Conservation (phyloP, 2,888 invertebrate genomes). For the Polymixis flavicincta region DNA sequence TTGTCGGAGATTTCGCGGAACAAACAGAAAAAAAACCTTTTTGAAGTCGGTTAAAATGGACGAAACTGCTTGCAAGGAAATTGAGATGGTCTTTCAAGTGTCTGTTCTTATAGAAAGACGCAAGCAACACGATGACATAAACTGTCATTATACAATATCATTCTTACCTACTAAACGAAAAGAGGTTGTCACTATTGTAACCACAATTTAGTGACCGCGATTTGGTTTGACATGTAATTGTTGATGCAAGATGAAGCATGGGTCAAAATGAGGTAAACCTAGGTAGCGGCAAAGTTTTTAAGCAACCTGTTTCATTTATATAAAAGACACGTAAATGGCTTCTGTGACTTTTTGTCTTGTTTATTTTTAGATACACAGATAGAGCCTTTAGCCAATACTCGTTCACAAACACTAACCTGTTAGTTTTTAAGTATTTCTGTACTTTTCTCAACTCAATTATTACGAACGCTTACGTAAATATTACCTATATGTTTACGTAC, state of each 20-base stretch:
- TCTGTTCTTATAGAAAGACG: slow-evolving; percentile 21
- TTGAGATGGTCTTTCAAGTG: slow-evolving; percentile 13
- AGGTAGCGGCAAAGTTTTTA: neutral
- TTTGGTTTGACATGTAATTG: slow-evolving; percentile 38
- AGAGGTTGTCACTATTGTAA: slow-evolving; percentile 49
- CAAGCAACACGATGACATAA: slow-evolving; percentile 45
- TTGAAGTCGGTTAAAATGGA: neutral
- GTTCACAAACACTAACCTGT: slow-evolving; percentile 26
- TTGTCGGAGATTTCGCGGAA: too few species aligned
- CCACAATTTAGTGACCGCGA: slow-evolving; percentile 39
- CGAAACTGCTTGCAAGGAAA: slow-evolving; percentile 26
- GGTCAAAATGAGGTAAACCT: slow-evolving; percentile 7
- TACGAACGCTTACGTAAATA: slow-evolving; percentile 49
- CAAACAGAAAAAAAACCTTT: too few species aligned
- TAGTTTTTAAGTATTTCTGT: slow-evolving; percentile 40
- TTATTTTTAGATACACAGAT: slow-evolving; percentile 24
- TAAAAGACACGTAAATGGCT: slow-evolving; percentile 17
- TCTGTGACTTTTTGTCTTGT: slow-evolving; percentile 3
- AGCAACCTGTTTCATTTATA: neutral
- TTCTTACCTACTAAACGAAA: slow-evolving; percentile 41
- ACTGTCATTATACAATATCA: slow-evolving; percentile 56
- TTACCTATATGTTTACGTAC: slow-evolving; percentile 51
- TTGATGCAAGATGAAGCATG: slow-evolving; percentile 42
- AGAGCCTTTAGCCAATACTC: slow-evolving; percentile 4
- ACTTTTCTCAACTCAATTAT: slow-evolving; percentile 25